Evolutionary conservation across 64 coral and sea anemone genomes (phyloP).

Genomic region (Montipora foliosa): DNA sequence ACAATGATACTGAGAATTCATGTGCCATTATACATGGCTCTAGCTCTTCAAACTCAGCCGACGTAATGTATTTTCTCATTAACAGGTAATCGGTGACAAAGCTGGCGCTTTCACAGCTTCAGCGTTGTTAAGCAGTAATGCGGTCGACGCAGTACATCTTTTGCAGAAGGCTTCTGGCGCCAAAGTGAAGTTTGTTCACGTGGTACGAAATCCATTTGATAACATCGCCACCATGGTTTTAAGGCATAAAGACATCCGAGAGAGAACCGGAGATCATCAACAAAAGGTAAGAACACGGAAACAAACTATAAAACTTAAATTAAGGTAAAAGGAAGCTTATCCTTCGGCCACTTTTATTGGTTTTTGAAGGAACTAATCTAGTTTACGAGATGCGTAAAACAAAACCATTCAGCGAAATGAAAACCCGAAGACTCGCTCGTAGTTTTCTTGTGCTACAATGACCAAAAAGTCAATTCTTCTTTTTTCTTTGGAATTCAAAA

Average conservation of each 20-base stretch:
- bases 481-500: too few species aligned
- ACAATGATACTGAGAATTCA: too few species aligned
- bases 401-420: too few species aligned
- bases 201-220: constrained; percentile 33
- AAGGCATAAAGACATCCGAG: not conserved
- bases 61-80: too few species aligned
- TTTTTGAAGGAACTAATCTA: too few species aligned
- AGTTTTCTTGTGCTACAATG: too few species aligned
- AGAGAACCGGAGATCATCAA: not conserved
- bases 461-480: too few species aligned
- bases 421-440: too few species aligned
- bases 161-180: not conserved
- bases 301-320: not conserved
- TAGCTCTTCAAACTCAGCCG: too few species aligned
- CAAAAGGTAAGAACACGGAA: not conserved
- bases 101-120: not conserved
- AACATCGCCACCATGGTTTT: constrained; percentile 8
- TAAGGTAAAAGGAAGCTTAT: not conserved
- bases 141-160: not conserved
- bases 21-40: too few species aligned
- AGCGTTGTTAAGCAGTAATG: not conserved
- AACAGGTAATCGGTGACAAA: constrained; percentile 23
- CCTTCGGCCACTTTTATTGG: too few species aligned
- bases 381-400: too few species aligned
- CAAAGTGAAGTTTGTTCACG: constrained; percentile 16